These are phyloP conservation scores for Pongo pygmaeus DNA, from an alignment of 2,113 vertebrate species.

Conservation along the genomic window DNA sequence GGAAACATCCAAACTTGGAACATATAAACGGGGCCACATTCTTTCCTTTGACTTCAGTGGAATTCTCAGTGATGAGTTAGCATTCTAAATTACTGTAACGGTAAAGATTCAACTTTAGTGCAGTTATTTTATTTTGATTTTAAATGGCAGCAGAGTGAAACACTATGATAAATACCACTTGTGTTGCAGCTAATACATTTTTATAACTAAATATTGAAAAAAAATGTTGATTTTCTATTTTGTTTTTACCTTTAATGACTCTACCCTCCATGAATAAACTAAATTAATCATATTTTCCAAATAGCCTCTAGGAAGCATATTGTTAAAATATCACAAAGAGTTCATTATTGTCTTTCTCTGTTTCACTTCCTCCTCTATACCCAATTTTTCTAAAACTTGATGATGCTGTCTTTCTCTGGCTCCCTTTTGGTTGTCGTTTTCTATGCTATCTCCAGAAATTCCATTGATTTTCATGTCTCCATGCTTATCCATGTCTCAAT, in stretches of 20 bases:
- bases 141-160: not conserved
- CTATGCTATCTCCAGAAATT: not conserved
- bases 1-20: not conserved
- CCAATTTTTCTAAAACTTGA: not conserved
- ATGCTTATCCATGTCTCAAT: not conserved
- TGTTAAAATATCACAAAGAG: not conserved
- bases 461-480: not conserved
- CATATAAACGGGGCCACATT: not conserved
- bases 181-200: not conserved
- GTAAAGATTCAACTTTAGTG: not conserved
- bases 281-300: not conserved
- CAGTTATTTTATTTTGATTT: not conserved
- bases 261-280: not conserved
- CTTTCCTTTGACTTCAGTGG: not conserved
- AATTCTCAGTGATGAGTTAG: not conserved
- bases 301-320: not conserved
- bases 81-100: not conserved
- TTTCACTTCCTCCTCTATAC: not conserved
- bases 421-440: not conserved
- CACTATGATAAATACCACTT: not conserved
- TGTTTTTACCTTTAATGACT: not conserved
- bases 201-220: not conserved
- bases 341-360: not conserved
- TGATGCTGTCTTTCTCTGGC: not conserved
- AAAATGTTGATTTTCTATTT: not conserved